A percentile compares a stretch with the other conserved stretches of the same genome.
These are phyloP conservation scores for Hippocampus abdominalis DNA, from an alignment of 2,113 vertebrate species.

Conservation along the genomic window DNA sequence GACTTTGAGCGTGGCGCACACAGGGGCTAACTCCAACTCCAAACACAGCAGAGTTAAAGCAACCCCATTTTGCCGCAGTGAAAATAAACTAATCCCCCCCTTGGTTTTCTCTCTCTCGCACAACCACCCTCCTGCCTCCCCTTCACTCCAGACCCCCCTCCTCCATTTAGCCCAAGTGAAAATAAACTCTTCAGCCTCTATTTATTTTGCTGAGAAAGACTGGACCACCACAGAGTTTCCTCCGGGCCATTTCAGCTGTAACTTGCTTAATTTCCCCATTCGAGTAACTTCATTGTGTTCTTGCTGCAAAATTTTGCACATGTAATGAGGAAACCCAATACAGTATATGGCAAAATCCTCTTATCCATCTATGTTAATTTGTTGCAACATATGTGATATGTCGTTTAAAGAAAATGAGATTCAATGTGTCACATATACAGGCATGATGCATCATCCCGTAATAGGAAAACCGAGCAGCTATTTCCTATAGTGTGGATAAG, in stretches of 20 bases:
- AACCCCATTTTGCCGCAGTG: constrained; percentile 54
- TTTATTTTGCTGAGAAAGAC: constrained; percentile 66
- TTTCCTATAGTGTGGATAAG: constrained; percentile 26
- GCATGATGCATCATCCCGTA: constrained; percentile 29
- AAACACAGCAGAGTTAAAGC: constrained; percentile 58
- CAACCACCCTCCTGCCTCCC: not conserved
- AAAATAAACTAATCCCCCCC: constrained; percentile 63
- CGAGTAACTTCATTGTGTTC: constrained; percentile 30
- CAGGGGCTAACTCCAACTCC: constrained; percentile 44
- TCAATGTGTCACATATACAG: not conserved
- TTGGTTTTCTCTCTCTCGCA: constrained; percentile 4
- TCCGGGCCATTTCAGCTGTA: constrained; percentile 43
- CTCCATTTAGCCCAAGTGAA: constrained; percentile 51
- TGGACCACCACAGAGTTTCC: constrained; percentile 61
- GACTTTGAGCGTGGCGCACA: constrained; percentile 32
- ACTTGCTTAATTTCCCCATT: constrained; percentile 49
- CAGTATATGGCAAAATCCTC: constrained; percentile 11
- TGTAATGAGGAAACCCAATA: constrained; percentile 1
- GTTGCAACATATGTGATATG: constrained; percentile 4
- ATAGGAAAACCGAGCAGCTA: constrained; percentile 29
- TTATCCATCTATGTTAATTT: not conserved
- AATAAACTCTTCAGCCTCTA: constrained; percentile 60
- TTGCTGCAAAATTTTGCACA: constrained; percentile 25
- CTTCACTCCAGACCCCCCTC: constrained; percentile 11
- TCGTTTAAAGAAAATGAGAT: not conserved